Evolutionary conservation across 2,888 invertebrate species (phyloP), one percentile per base, ranked within the genome.

Genomic region (Drosophila demipolita): DNA sequence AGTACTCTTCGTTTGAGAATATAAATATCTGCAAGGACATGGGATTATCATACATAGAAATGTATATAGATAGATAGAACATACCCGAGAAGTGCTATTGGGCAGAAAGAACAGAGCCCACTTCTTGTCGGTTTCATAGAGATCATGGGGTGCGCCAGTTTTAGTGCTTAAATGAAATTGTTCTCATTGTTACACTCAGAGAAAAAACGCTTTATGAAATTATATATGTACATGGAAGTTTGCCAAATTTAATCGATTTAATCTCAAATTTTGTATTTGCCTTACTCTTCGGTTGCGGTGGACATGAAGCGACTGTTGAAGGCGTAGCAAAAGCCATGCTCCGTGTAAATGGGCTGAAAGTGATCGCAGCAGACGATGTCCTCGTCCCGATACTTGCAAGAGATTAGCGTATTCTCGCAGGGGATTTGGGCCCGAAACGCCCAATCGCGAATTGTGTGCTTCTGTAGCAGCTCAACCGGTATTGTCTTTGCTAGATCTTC

Each of bases 291-390:
- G 33, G 85, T 81, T 2, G 81, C 80, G 7, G 82, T 73, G 2
- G 93, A 93, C 62, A 84, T 91, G 54, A 93, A 93, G 29, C 92
- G 91, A 63, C 92, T 92, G 53, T 97, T 97, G 88, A 96, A 96
- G 15, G 95, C 94, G 87, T 95, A 96, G 88, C 96, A 96, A 86
- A 95, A 95, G 3, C 96, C 96, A 92, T 95, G 95, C 91, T 96
- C 96, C 0, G 96, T 96, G 80, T 96, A 96, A n/a, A 96, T 94
- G 0, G 96, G 95, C 65, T 94, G 94, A 58, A 96, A 95, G 66
- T 95, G 93, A 23, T 94, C 94, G 85, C 96, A 96, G 86, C 96
- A 96, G 73, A 94, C 94, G 67, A 95, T 94, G 0, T 94, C 93
- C 81, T 95, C 95, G n/a, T 95, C 95, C 85, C 96, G 96, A 94